Percentiles rank a stretch among this genome's conserved stretches.
Conservation (phyloP, 2,888 invertebrate genomes). For the Hesperia comma region DNA sequence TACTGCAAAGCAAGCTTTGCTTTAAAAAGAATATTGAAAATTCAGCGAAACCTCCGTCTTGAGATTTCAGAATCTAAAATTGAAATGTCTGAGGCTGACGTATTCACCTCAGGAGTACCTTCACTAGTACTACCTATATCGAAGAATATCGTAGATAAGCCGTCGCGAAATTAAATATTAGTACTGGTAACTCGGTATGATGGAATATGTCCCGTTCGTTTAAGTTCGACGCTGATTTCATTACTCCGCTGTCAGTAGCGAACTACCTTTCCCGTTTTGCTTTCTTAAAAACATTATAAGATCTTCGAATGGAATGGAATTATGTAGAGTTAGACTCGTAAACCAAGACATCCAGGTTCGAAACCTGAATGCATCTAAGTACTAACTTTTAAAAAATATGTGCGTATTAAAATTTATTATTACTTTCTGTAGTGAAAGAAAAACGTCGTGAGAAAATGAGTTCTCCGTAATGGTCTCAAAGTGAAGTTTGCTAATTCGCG, state of each 20-base stretch:
- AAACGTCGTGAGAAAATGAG: too few relatives aligned
- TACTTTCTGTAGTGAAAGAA: too few relatives aligned
- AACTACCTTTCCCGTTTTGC: neutral
- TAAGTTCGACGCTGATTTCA: neutral
- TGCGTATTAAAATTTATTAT: too few relatives aligned
- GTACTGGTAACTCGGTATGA: neutral
- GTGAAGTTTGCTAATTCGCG: too few relatives aligned
- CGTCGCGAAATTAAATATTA: constrained; percentile 8
- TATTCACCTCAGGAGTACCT: constrained; percentile 22
- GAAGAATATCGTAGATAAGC: constrained; percentile 18
- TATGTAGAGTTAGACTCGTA: too few relatives aligned
- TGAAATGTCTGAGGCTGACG: constrained; percentile 37
- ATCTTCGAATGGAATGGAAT: neutral
- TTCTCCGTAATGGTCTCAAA: too few relatives aligned
- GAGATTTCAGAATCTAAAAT: constrained; percentile 36
- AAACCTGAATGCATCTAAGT: too few relatives aligned
- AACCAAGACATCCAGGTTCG: too few relatives aligned
- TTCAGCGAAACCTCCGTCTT: constrained; percentile 27
- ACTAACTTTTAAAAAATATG: too few relatives aligned
- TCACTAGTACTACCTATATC: constrained; percentile 13
- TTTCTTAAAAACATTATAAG: neutral
- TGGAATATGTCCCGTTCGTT: neutral
- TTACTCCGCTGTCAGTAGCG: neutral
- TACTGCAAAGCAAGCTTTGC: constrained; percentile 22
- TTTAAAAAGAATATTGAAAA: constrained; percentile 30